Evolutionary conservation across 64 coral and sea anemone genomes (phyloP), one percentile per base, ranked within the genome.

Genomic region (Stylophora pistillata): DNA sequence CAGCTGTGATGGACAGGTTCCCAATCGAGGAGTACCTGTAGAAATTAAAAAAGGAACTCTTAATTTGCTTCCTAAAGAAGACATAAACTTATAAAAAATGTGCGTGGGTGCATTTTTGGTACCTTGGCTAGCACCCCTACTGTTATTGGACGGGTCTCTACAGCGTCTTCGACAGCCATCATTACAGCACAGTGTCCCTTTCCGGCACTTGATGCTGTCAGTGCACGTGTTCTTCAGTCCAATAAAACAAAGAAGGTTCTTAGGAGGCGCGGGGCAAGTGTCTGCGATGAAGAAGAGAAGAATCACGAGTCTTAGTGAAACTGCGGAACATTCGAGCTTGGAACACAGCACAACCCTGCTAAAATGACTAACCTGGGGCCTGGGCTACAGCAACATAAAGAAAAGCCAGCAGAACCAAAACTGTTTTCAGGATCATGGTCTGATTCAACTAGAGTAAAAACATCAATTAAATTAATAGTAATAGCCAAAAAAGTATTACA

Each of bases 111-210:
- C 64, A 68, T 53, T 14, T 59, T 13, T 60, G 30, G 4, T 82
- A 84, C 80, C 80, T 84, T 64, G 33, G 20, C 10, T 13, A 3
- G 62, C 20, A 6, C 80, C 80, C 20, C 80, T 84, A n/a, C 20
- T 84, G 80, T 84, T 60, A 58, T 93, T 91, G 21, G 88, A 89
- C 28, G 91, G 91, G 72, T 96, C 76, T 13, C 92, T 69, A 26
- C 95, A 96, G 41, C 89, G 84, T 4, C 84, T 71, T 65, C 91
- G 87, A 73, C 95, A 96, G 30, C 95, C 95, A 78, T 93, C 72
- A 16, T 61, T 59, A 37, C 95, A 96, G 31, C 95, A 96, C 9
- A 84, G 23, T 1, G 80, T 55, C 21, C 80, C 80, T 53, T 20
- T 27, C 23, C 47, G 33, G 13, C 80, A 84, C 1, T 34, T 84